These are phyloP conservation scores for Leptinotarsa tumamoca DNA, from an alignment of 2,888 invertebrate genomes.

Conservation along the genomic window DNA sequence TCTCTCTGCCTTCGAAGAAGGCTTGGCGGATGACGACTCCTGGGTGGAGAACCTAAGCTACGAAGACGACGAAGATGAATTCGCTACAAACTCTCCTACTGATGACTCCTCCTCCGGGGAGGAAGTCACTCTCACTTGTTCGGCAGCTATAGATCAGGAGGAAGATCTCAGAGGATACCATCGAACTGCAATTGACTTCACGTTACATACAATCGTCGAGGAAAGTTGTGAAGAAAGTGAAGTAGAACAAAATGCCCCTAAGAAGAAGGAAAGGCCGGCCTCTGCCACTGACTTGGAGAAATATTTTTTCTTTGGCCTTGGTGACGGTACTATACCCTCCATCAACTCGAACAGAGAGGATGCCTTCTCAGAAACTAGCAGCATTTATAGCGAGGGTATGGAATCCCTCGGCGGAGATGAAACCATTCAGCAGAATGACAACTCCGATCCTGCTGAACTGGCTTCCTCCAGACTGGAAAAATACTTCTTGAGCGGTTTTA, in stretches of 20 bases:
- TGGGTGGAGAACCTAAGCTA: conserved; percentile 91
- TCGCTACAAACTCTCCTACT: conserved; percentile 72
- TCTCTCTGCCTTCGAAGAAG: conserved; percentile 84
- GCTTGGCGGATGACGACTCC: conserved; percentile 89
- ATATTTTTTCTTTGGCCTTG: conserved; percentile 89
- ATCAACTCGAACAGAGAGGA: conserved; percentile 71
- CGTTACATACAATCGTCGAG: conserved; percentile 92
- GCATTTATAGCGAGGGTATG: conserved; percentile 85
- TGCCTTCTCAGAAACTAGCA: conserved; percentile 84
- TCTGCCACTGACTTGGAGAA: conserved; percentile 89
- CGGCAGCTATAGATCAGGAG: conserved; percentile 76
- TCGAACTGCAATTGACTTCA: conserved; percentile 86
- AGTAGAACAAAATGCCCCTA: conserved; percentile 73
- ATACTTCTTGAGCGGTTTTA: conserved; percentile 88
- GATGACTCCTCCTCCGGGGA: conserved; percentile 77
- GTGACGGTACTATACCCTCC: conserved; percentile 72
- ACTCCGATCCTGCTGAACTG: conserved; percentile 76
- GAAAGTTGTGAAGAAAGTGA: conserved; percentile 96
- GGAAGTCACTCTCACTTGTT: conserved; percentile 71
- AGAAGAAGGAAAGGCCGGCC: conserved; percentile 75
- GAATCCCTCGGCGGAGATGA: conserved; percentile 77
- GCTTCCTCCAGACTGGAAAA: conserved; percentile 89
- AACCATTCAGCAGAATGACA: conserved; percentile 55
- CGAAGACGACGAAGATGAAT: conserved; percentile 75
- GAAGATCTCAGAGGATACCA: conserved; percentile 87